Evolutionary conservation across 2,888 invertebrate species (phyloP).

Genomic region (Drosophila tanythrix): DNA sequence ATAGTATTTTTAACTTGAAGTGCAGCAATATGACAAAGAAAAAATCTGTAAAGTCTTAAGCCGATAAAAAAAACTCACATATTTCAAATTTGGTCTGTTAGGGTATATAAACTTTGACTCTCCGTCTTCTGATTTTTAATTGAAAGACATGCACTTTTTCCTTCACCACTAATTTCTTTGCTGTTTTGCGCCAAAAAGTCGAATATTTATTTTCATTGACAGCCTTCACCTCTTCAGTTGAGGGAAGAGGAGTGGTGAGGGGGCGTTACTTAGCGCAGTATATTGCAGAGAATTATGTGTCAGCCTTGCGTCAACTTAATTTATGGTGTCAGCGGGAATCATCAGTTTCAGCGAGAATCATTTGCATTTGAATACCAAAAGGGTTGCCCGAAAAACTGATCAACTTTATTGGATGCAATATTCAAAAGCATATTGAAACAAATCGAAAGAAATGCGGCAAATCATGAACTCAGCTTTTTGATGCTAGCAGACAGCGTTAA

Average conservation of each 20-base stretch:
- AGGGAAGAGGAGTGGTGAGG: not conserved
- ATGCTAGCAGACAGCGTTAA: not conserved
- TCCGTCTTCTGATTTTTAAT: conserved; percentile 56
- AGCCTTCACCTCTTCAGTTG: conserved; percentile 7
- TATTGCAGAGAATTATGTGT: conserved; percentile 57
- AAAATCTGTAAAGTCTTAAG: too few relatives aligned
- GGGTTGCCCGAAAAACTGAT: conserved; percentile 8
- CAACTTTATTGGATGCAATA: conserved; percentile 6
- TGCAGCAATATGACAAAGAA: not conserved
- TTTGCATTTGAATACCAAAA: conserved; percentile 58
- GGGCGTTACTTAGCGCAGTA: conserved; percentile 46
- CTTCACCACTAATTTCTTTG: not conserved
- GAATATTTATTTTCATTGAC: conserved; percentile 58
- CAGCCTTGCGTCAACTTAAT: conserved; percentile 58
- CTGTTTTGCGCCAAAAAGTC: not conserved
- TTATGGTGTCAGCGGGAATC: conserved; percentile 29
- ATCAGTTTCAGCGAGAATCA: conserved; percentile 19
- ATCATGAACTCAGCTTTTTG: not conserved
- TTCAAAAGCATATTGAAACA: conserved; percentile 20
- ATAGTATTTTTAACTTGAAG: not conserved
- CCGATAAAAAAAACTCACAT: not conserved
- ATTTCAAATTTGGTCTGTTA: accelerated
- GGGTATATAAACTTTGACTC: not conserved
- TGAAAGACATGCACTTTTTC: conserved; percentile 44
- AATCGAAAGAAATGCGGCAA: conserved; percentile 13